phyloP scores from a whole-genome alignment of 2,797 vertebrate genomes.

The Rhabdophis nuchalis region DNA sequence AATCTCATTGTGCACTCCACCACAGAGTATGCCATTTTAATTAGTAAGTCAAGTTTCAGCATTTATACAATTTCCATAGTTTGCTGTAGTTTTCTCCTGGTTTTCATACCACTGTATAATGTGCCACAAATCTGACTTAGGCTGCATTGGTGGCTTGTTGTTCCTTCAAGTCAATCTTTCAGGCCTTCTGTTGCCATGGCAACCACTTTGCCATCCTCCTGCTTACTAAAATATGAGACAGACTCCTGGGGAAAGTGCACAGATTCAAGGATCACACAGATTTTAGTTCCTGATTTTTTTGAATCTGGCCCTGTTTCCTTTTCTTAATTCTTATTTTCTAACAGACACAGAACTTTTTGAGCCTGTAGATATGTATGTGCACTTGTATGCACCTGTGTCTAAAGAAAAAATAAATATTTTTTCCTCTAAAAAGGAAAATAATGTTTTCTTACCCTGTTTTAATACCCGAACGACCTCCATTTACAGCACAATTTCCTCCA shows the following conservation, averaged over 20 bases:
- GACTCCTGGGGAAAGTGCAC: conserved; percentile 56
- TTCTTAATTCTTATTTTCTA: background rate
- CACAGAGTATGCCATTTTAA: conserved; percentile 73
- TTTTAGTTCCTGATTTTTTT: conserved; percentile 30
- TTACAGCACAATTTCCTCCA: conserved; percentile 19
- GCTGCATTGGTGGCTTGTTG: conserved; percentile 69
- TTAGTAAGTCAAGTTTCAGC: conserved; percentile 75
- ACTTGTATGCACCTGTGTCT: background rate
- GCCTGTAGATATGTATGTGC: fast-evolving
- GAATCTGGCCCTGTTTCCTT: conserved; percentile 26
- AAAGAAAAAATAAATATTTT: conserved; percentile 1
- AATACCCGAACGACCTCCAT: conserved; percentile 21
- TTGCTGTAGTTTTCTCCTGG: conserved; percentile 78
- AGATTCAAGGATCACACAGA: conserved; percentile 46
- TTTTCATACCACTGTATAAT: conserved; percentile 71
- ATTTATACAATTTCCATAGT: conserved; percentile 75
- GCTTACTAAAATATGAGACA: conserved; percentile 59
- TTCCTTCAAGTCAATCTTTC: conserved; percentile 73
- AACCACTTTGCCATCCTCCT: conserved; percentile 58
- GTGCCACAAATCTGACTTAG: conserved; percentile 78
- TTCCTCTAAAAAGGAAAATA: conserved; percentile 16
- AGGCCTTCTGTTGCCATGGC: conserved; percentile 67
- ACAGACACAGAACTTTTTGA: background rate
- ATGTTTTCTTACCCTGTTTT: conserved; percentile 21
- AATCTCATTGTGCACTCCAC: conserved; percentile 61